phyloP scores from a whole-genome alignment of 2,113 vertebrate genomes.

The Ameiurus melas region DNA sequence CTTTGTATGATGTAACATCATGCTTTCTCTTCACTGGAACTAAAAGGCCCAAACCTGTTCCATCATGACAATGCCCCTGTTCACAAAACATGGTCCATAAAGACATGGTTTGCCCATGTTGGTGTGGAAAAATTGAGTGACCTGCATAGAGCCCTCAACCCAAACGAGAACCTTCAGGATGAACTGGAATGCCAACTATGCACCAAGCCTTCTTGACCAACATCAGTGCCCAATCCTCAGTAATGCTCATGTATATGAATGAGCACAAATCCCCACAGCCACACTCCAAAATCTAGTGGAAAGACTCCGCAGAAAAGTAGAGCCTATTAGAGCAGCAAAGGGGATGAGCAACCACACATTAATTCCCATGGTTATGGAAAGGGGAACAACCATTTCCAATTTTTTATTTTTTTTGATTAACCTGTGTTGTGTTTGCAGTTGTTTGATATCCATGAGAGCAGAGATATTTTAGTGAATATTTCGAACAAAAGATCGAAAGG shows the following conservation, averaged over 20 bases:
- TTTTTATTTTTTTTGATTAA: too few species aligned
- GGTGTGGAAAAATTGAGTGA: not conserved
- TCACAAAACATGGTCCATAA: not conserved
- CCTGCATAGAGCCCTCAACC: not conserved
- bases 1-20: not conserved
- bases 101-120: not conserved
- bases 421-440: too few species aligned
- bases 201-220: not conserved
- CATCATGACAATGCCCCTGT: not conserved
- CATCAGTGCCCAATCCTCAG: not conserved
- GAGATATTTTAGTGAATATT: too few species aligned
- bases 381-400: not conserved
- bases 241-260: not conserved
- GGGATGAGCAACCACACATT: not conserved
- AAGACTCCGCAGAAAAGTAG: not conserved
- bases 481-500: too few species aligned
- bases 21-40: not conserved
- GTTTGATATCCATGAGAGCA: too few species aligned
- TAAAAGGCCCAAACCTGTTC: not conserved
- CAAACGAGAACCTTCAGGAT: not conserved
- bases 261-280: not conserved
- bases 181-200: not conserved
- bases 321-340: not conserved
- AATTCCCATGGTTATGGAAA: not conserved
- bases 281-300: not conserved